These are phyloP conservation scores for Fregata magnificens DNA, from an alignment of 2,113 vertebrate species.

Conservation along the genomic window DNA sequence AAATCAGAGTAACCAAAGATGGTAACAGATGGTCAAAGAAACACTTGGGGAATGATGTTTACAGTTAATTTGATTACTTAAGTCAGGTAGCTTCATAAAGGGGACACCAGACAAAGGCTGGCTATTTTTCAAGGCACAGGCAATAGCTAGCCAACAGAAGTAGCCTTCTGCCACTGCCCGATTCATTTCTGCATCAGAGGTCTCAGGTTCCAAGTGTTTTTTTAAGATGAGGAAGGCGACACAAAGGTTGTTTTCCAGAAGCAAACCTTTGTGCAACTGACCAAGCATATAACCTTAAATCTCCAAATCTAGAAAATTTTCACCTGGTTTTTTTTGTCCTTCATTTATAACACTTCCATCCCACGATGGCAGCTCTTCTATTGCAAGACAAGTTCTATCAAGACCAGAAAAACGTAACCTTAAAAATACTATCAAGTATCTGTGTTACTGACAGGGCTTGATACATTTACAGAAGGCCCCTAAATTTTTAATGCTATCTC, in stretches of 20 bases:
- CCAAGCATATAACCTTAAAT: neutral
- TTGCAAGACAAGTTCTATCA: neutral
- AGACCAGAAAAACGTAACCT: neutral
- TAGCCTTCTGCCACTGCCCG: neutral
- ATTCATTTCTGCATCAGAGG: neutral
- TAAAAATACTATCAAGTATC: neutral
- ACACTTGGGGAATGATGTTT: neutral
- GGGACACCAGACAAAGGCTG: conserved; percentile 14
- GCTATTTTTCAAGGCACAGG: conserved; percentile 19
- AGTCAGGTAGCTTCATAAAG: conserved; percentile 3
- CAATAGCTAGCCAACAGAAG: neutral
- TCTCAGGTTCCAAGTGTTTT: neutral
- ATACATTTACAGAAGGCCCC: neutral
- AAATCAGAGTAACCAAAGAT: neutral
- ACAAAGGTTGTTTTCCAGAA: neutral
- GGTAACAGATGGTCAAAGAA: conserved; percentile 20
- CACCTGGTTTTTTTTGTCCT: neutral
- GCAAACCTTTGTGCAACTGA: neutral
- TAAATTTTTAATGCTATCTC: neutral
- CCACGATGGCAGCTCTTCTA: neutral
- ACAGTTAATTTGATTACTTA: conserved; percentile 12
- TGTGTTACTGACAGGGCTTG: neutral
- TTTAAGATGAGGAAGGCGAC: neutral
- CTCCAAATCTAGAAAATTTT: neutral
- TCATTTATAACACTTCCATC: neutral